phyloP scores from a whole-genome alignment of 2,113 vertebrate species.

The Neolamprologus tretocephalus region DNA sequence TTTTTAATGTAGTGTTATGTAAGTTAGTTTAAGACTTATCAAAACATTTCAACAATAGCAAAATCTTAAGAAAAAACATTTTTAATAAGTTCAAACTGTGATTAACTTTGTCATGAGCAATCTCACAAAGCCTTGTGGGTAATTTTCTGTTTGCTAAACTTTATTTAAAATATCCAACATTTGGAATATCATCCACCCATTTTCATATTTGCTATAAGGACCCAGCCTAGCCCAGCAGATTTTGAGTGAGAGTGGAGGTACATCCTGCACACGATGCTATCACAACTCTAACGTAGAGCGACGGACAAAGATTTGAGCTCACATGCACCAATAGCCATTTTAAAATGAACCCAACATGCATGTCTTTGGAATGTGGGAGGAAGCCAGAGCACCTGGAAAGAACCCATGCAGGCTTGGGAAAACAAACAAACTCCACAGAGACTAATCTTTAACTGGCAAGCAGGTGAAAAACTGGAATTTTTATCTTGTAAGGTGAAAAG shows the following conservation, averaged over 20 bases:
- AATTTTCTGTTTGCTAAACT: not conserved
- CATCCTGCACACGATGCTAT: not conserved
- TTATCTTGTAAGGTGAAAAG: accelerated
- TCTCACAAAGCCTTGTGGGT: not conserved
- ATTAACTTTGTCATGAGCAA: not conserved
- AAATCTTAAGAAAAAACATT: accelerated
- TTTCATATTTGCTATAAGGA: not conserved
- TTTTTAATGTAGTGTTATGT: not conserved
- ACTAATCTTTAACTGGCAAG: accelerated
- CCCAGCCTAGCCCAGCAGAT: not conserved
- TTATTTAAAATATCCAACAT: not conserved
- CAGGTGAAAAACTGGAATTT: not conserved
- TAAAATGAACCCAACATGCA: not conserved
- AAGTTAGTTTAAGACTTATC: not conserved
- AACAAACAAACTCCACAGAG: not conserved
- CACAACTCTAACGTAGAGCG: accelerated
- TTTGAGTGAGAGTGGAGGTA: not conserved
- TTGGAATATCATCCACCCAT: not conserved
- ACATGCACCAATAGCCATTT: not conserved
- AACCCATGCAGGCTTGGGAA: not conserved
- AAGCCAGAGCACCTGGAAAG: not conserved
- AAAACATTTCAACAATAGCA: not conserved
- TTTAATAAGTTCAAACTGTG: not conserved
- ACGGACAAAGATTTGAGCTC: not conserved
- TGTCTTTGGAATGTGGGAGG: not conserved